Percentiles rank a stretch among this genome's conserved stretches.
These are phyloP conservation scores for Molossus molossus DNA, from an alignment of 2,797 vertebrate genomes.

Conservation along the genomic window DNA sequence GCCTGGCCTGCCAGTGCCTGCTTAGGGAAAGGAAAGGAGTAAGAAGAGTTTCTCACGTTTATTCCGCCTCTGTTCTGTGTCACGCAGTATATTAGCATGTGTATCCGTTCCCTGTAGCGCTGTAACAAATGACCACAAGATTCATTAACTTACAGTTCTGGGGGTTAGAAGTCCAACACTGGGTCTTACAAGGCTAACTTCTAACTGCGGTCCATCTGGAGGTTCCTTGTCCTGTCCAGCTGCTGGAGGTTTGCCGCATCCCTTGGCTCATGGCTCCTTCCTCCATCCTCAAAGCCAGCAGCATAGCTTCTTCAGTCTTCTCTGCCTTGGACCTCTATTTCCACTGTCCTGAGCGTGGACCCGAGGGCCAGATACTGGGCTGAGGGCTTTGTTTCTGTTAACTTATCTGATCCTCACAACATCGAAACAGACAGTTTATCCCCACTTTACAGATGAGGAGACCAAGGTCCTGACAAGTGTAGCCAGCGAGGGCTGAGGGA, in stretches of 20 bases:
- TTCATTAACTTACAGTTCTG: not conserved
- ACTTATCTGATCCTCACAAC: not conserved
- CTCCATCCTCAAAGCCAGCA: not conserved
- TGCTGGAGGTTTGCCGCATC: not conserved
- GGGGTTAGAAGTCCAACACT: not conserved
- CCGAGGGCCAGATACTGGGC: rapidly evolving
- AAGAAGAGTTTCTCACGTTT: not conserved
- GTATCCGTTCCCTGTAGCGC: not conserved
- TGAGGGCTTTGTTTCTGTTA: not conserved
- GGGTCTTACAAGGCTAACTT: not conserved
- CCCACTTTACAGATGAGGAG: not conserved
- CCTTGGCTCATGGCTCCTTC: not conserved
- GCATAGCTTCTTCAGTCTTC: rapidly evolving
- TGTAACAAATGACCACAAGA: not conserved
- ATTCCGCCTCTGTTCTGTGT: not conserved
- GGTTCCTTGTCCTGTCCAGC: not conserved
- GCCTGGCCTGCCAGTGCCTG: not conserved
- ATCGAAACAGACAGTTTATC: too few species aligned
- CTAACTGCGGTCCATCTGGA: rapidly evolving
- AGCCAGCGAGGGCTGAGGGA: not conserved
- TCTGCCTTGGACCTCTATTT: not conserved
- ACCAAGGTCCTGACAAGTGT: not conserved
- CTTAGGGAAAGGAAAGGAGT: not conserved
- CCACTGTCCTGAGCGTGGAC: rapidly evolving
- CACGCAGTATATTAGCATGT: not conserved